Base-by-base conservation (phyloP, 2,113 vertebrate genomes). In the Sarotherodon lohbergeri region DNA sequence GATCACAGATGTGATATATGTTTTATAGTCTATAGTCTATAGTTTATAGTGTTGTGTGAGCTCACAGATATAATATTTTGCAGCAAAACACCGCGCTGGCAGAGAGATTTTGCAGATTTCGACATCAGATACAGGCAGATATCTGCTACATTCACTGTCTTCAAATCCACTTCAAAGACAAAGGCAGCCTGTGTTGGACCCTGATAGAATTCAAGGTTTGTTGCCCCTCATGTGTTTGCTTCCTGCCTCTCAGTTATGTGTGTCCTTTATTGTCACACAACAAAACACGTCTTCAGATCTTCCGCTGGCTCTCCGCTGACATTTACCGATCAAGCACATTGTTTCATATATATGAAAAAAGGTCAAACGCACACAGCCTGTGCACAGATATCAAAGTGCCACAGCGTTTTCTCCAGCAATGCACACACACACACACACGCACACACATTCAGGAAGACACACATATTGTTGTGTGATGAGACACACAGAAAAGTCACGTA, bases 321-420 rank as follows among this genome's bases (percentile, higher is more conserved):
- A 93, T 95, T 94, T 95, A 91, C 88, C 89, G 89, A 88, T 89
- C 86, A 90, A 52, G 89, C 88, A 91, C 50, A 39, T 54, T 24
- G 86, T 82, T 84, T 89, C 80, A 90, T 27, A 68, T 84, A 87
- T 84, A 87, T 50, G 89, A 85, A 76, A 84, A 83, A 79, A 76
- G 87, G 76, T 90, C 87, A 85, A 81, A 85, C 9, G 61, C 82
- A 91, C 81, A 85, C 83, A 87, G 27, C 14, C 81, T 5, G n/a
- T 7, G 52, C 84, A 61, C 16, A 57, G 68, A 87, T 63, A 55
- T 87, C 27, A 56, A 46, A 63, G 76, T 32, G 32, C 34, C 48
- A 59, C 19, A 13, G 17, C 27, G n/a, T 82, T 76, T 82, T 85
- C 46, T 81, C 34, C 82, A 46, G 17, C 83, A 88, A 71, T 71